Percentiles rank a stretch among this genome's conserved stretches.
These are phyloP conservation scores for Tipula vernalis DNA, from an alignment of 2,888 invertebrate species.

Conservation along the genomic window DNA sequence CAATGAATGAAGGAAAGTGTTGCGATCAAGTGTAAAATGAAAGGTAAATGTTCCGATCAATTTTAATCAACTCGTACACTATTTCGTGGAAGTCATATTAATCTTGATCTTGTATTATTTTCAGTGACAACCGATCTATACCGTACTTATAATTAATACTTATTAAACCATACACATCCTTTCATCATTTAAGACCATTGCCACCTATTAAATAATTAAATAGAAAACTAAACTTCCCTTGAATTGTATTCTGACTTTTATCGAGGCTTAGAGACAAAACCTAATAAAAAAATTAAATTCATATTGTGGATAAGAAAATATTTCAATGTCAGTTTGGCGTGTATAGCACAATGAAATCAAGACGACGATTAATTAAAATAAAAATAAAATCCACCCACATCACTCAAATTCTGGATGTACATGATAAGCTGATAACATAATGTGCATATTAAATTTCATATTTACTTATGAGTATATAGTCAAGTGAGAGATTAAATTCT, in stretches of 20 bases:
- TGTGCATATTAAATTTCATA: not conserved
- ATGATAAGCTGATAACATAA: not conserved
- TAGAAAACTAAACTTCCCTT: too few relatives aligned
- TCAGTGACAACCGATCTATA: too few relatives aligned
- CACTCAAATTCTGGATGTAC: not conserved
- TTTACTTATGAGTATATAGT: not conserved
- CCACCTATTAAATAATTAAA: too few relatives aligned
- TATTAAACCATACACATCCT: not conserved
- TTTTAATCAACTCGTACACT: too few relatives aligned
- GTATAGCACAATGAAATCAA: not conserved
- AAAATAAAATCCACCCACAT: not conserved
- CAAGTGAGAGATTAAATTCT: not conserved
- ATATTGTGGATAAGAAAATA: not conserved
- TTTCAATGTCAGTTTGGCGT: not conserved
- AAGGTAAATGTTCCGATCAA: too few relatives aligned
- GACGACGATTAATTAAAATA: not conserved
- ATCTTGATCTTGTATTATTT: too few relatives aligned
- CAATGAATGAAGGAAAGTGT: too few relatives aligned
- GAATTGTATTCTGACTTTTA: not conserved
- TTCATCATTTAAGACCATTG: not conserved
- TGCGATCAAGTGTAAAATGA: too few relatives aligned
- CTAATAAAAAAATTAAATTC: not conserved
- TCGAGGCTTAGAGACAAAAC: not conserved
- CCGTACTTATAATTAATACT: not conserved
- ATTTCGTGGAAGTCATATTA: too few relatives aligned